Percentiles rank a stretch among this genome's conserved stretches.
Evolutionary conservation across 1,140 invertebrate species (phyloP).

Genomic region (Zaprionus ornatus): DNA sequence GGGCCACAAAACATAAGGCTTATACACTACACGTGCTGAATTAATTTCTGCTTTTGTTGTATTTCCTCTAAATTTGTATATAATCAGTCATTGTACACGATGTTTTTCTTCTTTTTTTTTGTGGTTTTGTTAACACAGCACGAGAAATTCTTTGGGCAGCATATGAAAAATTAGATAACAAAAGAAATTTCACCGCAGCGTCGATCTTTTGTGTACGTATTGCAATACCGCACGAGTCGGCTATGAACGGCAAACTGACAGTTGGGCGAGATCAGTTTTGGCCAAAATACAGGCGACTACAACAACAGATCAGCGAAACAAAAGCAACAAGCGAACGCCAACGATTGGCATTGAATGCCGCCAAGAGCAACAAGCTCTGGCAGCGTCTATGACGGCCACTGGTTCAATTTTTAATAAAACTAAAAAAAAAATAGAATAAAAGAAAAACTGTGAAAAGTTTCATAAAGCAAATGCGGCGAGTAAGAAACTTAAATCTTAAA

Average conservation of each 20-base stretch:
- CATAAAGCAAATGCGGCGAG: constrained; percentile 60
- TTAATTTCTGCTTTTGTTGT: background rate
- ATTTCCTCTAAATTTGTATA: background rate
- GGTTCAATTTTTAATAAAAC: constrained; percentile 73
- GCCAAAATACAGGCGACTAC: constrained; percentile 71
- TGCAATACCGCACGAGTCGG: constrained; percentile 72
- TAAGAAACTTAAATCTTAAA: constrained; percentile 53
- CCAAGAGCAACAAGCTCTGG: constrained; percentile 78
- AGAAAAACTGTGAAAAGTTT: constrained; percentile 59
- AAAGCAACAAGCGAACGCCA: constrained; percentile 60
- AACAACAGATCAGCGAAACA: constrained; percentile 57
- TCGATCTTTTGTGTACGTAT: constrained; percentile 26
- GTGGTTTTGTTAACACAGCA: constrained; percentile 18
- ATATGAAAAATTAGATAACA: constrained; percentile 70
- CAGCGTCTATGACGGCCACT: constrained; percentile 54
- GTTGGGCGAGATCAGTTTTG: constrained; percentile 83
- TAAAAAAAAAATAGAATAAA: constrained; percentile 47
- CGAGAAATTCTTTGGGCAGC: constrained; percentile 19
- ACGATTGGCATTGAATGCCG: constrained; percentile 79
- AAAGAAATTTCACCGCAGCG: constrained; percentile 53
- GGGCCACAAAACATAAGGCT: constrained; percentile 25
- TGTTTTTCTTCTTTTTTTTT: background rate
- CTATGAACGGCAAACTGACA: constrained; percentile 79
- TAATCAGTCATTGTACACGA: constrained; percentile 25
- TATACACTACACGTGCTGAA: constrained; percentile 7